Percentiles rank a stretch among this genome's conserved stretches.
Evolutionary conservation across 2,113 vertebrate species (phyloP).

Genomic region (Uria lomvia): DNA sequence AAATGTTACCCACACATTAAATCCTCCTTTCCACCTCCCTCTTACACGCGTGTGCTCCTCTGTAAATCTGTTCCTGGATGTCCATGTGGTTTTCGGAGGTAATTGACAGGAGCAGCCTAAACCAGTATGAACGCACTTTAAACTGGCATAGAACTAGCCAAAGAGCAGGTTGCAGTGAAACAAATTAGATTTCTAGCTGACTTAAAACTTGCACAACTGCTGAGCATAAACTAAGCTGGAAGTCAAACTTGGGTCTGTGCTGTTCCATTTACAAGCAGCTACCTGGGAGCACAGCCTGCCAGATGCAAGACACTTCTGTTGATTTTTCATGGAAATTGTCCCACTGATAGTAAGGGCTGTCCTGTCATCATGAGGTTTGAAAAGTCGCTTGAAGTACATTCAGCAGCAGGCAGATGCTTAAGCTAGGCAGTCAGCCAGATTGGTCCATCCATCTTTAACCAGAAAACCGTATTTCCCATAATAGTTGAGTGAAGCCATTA

Average conservation of each 20-base stretch:
- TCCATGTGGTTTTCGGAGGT: background rate
- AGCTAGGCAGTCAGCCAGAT: background rate
- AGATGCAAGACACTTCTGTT: background rate
- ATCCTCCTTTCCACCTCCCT: background rate
- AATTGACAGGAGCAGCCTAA: background rate
- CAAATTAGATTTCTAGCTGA: background rate
- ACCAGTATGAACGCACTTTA: background rate
- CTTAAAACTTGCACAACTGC: background rate
- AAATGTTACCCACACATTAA: background rate
- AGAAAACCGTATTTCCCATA: conserved; percentile 17
- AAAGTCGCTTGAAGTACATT: background rate
- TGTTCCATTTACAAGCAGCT: background rate
- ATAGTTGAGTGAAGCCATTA: background rate
- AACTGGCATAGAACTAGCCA: background rate
- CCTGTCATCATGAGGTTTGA: background rate
- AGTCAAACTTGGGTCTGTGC: background rate
- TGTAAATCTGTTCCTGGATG: background rate
- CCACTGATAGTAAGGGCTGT: background rate
- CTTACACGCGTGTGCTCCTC: accelerated
- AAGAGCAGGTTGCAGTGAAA: background rate
- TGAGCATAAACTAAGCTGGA: background rate
- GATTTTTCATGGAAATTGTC: background rate
- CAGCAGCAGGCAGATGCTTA: background rate
- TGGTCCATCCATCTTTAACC: conserved; percentile 10
- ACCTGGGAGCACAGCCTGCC: background rate